Evolutionary conservation across 2,797 vertebrate genomes (phyloP).

Genomic region (Coccyzus lansbergi): DNA sequence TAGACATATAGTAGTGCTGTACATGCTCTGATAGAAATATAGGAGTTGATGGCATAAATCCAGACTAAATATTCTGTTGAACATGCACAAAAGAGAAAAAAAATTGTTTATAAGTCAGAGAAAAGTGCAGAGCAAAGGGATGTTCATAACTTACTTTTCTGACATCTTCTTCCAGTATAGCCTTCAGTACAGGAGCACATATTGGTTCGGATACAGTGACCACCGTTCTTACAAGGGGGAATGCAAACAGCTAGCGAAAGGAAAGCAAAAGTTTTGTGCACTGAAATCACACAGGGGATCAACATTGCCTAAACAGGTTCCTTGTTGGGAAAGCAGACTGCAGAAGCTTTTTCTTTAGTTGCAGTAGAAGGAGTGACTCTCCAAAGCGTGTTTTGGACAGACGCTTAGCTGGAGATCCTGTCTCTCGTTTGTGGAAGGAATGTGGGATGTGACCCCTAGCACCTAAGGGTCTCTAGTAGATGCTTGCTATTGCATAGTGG

Average conservation of each 20-base stretch:
- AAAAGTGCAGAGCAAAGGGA: not conserved
- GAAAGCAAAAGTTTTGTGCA: not conserved
- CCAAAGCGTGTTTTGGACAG: not conserved
- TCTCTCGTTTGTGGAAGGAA: not conserved
- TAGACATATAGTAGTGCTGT: not conserved
- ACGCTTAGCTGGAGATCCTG: too few relatives aligned
- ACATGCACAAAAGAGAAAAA: not conserved
- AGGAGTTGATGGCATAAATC: not conserved
- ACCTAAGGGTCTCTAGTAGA: not conserved
- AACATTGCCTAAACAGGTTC: not conserved
- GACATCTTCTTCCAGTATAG: constrained; percentile 87
- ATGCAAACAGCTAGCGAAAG: constrained; percentile 85
- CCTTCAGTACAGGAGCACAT: constrained; percentile 86
- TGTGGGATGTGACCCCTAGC: not conserved
- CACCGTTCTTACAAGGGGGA: constrained; percentile 92
- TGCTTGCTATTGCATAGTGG: not conserved
- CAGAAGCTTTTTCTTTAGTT: not conserved
- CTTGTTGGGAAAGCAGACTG: not conserved
- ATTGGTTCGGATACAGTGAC: constrained; percentile 86
- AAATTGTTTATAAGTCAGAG: not conserved
- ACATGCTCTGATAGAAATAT: not conserved
- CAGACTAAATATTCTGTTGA: not conserved
- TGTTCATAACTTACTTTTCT: constrained; percentile 84
- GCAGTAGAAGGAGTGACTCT: not conserved
- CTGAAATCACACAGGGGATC: not conserved